Base-by-base conservation (phyloP, 2,888 invertebrate genomes). In the Notodonta ziczac region DNA sequence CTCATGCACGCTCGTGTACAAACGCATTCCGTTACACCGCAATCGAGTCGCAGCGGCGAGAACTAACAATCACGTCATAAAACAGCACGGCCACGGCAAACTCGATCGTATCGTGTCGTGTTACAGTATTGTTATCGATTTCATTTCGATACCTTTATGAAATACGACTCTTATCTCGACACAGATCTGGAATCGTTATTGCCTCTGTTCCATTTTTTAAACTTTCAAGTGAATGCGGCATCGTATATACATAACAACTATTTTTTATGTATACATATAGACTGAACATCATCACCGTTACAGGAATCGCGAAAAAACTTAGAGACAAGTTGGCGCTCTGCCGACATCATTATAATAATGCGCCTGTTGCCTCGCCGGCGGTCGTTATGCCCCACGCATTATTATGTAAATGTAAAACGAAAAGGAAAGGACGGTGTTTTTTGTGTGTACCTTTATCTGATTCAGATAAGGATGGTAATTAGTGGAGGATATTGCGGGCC, bases 341-440 rank as follows among this genome's bases (percentile, higher is more conserved):
- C 73, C 73, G 76, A 71, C 76, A 82, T 88, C 86, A 87, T 90
- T 89, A 89, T 81, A 85, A 83, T 85, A 87, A 86, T 85, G 83
- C 82, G 85, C 80, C 81, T 85, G 82, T 81, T 83, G 81, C 77
- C 81, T 81, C 80, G 76, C 81, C 80, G 85, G 82, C 89, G 85
- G 86, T 87, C 87, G 86, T 89, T 84, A 86, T 85, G 87, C 89
- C 88, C 89, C 87, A 86, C 89, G 89, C 89, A 86, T 90, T 90
- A 90, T 91, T 91, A 92, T 92, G 90, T 90, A 89, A 91, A 93
- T 92, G 83, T 81, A 83, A 82, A 88, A 87, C 85, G 87, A 88
- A 89, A 90, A 85, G 85, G 89, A 89, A 90, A 87, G 85, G 84
- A 84, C 84, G 81, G 77, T 78, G 80, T 73, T 81, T 87, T 86